A percentile compares a stretch with the other conserved stretches of the same genome.
Evolutionary conservation across 1,140 invertebrate species (phyloP).

Genomic region (Lysiphlebus fabarum): DNA sequence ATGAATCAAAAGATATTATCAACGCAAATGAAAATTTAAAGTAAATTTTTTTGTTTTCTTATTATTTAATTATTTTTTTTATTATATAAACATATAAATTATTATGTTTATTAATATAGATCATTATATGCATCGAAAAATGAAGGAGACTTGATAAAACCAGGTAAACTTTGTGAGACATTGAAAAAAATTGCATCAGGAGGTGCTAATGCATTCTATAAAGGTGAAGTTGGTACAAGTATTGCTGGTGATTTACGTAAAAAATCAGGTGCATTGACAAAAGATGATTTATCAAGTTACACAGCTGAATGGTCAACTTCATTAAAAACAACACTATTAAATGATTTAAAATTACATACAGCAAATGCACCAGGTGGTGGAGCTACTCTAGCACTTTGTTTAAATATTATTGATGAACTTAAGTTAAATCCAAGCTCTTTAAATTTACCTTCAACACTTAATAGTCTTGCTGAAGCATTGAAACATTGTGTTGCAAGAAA

Average conservation of each 20-base stretch:
- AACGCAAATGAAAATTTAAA: too few species aligned
- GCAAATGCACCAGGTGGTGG: slow-evolving; percentile 79
- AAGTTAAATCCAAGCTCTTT: slow-evolving; percentile 21
- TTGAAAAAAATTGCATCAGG: slow-evolving; percentile 66
- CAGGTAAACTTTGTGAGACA: slow-evolving; percentile 69
- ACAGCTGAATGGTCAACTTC: slow-evolving; percentile 67
- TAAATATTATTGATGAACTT: slow-evolving; percentile 68
- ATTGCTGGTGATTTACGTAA: slow-evolving; percentile 71
- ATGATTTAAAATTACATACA: slow-evolving; percentile 66
- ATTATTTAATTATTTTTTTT: too few species aligned
- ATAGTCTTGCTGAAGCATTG: slow-evolving; percentile 84
- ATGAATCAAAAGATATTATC: too few species aligned
- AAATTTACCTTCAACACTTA: slow-evolving; percentile 67
- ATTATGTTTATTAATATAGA: slow-evolving; percentile 51
- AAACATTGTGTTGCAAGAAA: slow-evolving; percentile 89
- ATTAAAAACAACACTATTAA: slow-evolving; percentile 56
- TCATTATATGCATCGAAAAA: slow-evolving; percentile 63
- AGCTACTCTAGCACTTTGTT: slow-evolving; percentile 72
- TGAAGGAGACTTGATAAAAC: slow-evolving; percentile 64
- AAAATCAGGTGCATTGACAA: slow-evolving; percentile 69
- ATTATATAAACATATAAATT: too few species aligned
- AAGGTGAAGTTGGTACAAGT: slow-evolving; percentile 65
- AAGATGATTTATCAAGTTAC: slow-evolving; percentile 71
- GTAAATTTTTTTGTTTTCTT: too few species aligned
- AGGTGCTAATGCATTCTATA: slow-evolving; percentile 73